Evolutionary conservation across 2,888 invertebrate species (phyloP), one percentile per base, ranked within the genome.

Genomic region (Atrina japonica): DNA sequence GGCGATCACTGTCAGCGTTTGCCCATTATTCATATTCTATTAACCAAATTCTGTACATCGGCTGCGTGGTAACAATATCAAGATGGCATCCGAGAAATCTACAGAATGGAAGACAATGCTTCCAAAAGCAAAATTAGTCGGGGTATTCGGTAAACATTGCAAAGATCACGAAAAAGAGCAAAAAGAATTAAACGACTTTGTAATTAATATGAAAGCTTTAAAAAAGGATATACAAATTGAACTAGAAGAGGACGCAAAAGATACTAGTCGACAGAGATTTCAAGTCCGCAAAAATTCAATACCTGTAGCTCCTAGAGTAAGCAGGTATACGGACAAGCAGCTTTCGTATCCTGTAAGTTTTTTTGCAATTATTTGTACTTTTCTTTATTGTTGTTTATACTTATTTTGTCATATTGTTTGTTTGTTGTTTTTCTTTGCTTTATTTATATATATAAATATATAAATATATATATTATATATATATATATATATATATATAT

Each of bases 151-250:
- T 14, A 67, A 61, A 61, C 67, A 67, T 23, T 45, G 60, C 23
- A 59, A 50, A 45, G 60, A 67, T 53, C 67, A 67, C 35, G 52
- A 66, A 1, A 65, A 60, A 35, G 56, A 59, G 23, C 25, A 55
- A 21, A 49, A 56, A 14, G 75, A 75, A 50, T 23, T 75, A 18
- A 16, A 52, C 0, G 55, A 66, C 0, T 73, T 69, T 55, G 30
- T 70, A 7, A 23, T 56, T 29, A 55, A 73, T 27, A 71, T 71
- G 59, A 58, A 66, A 47, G 45, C 61, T 29, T 60, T 70, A 49
- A 40, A 53, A 5, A 53, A 56, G 21, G 55, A 61, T 49, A 50
- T 68, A 18, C 60, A 70, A 18, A 29, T 59, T 14, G 50, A 67
- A 21, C 14, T 64, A 2, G 52, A 29, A 18, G 43, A 53, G 5